A percentile compares a stretch with the other conserved stretches of the same genome.
phyloP scores from a whole-genome alignment of 2,888 invertebrate species.

The Asteroscopus sphinx region DNA sequence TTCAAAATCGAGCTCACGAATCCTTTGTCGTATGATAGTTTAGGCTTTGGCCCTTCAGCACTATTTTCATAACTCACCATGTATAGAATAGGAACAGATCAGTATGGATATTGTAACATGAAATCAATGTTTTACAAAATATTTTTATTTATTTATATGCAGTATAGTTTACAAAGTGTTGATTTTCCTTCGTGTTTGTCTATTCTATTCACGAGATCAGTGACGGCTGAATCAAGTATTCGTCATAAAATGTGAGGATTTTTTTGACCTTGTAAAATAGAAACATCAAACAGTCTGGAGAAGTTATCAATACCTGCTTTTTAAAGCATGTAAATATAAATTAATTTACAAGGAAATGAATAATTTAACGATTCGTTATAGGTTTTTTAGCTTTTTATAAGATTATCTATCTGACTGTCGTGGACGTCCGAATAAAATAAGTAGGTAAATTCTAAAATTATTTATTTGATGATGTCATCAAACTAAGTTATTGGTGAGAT shows the following conservation, averaged over 20 bases:
- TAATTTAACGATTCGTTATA: conserved; percentile 35
- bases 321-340: conserved; percentile 38
- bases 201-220: no score
- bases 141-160: not conserved
- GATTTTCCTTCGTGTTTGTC: no score
- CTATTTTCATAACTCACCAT: no score
- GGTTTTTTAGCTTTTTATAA: conserved; percentile 31
- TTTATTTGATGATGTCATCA: conserved; percentile 27
- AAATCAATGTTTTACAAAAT: not conserved
- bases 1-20: no score
- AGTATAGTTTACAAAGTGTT: no score
- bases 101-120: no score
- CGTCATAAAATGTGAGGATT: conserved; percentile 14
- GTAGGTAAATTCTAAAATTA: conserved; percentile 46
- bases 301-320: conserved; percentile 22
- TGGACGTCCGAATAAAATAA: conserved; percentile 50
- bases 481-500: not conserved
- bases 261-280: conserved; percentile 31
- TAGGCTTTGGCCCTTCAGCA: no score
- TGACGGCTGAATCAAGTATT: conserved; percentile 4
- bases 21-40: no score
- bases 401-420: conserved; percentile 46
- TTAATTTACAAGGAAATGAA: conserved; percentile 46
- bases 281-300: conserved; percentile 18
- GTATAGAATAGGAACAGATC: no score